Evolutionary conservation across 2,113 vertebrate genomes (phyloP).

Genomic region (Chaetura pelagica): DNA sequence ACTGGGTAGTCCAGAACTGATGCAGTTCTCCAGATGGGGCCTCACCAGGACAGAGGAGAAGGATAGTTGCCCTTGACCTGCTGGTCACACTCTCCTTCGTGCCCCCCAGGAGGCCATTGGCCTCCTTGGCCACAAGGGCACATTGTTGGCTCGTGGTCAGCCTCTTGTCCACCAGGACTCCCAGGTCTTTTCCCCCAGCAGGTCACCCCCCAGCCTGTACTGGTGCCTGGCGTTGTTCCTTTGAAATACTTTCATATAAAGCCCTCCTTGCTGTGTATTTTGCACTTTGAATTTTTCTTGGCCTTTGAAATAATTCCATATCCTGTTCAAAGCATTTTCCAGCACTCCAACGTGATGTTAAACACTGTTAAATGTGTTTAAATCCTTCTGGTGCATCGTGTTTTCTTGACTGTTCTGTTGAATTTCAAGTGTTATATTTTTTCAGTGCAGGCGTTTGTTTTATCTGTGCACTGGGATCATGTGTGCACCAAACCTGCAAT

Average conservation of each 20-base stretch:
- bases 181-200: too few relatives aligned
- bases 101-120: too few relatives aligned
- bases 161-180: too few relatives aligned
- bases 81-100: too few relatives aligned
- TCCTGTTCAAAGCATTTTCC: background rate
- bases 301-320: background rate
- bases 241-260: background rate
- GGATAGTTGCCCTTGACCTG: too few relatives aligned
- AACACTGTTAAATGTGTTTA: background rate
- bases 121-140: too few relatives aligned
- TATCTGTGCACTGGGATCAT: fast-evolving
- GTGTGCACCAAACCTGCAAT: background rate
- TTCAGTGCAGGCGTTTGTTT: background rate
- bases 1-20: too few relatives aligned
- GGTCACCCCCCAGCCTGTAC: too few relatives aligned
- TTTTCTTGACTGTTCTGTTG: background rate
- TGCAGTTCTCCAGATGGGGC: too few relatives aligned
- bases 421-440: background rate
- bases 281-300: background rate
- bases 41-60: too few relatives aligned
- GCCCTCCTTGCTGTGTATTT: background rate
- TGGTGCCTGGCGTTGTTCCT: background rate
- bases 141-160: too few relatives aligned
- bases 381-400: background rate
- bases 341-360: background rate